phyloP scores from a whole-genome alignment of 2,888 invertebrate genomes.

The Aromia moschata region DNA sequence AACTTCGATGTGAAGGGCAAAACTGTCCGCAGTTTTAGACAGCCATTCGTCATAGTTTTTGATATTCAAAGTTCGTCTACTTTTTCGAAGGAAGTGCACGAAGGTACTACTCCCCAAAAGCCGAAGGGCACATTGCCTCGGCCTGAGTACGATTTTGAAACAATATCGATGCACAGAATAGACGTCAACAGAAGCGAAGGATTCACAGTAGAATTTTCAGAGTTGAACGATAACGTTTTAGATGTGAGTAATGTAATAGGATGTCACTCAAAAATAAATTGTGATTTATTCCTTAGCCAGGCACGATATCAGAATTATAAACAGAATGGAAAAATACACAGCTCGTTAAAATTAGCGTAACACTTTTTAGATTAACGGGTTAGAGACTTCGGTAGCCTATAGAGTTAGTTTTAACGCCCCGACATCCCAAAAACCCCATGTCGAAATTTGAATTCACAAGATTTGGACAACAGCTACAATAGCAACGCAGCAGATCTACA shows the following conservation, averaged over 20 bases:
- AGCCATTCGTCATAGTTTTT: slow-evolving; percentile 33
- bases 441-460: too few species aligned
- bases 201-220: slow-evolving; percentile 38
- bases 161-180: slow-evolving; percentile 39
- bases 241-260: slow-evolving; percentile 32
- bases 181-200: slow-evolving; percentile 32
- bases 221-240: slow-evolving; percentile 25
- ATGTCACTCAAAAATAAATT: slow-evolving; percentile 5
- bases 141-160: slow-evolving; percentile 33
- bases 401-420: too few species aligned
- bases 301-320: too few species aligned
- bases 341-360: too few species aligned
- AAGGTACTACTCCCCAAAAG: slow-evolving; percentile 27
- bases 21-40: slow-evolving; percentile 14
- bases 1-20: slow-evolving; percentile 13
- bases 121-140: slow-evolving; percentile 8
- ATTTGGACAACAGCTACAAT: too few species aligned
- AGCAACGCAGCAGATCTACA: too few species aligned
- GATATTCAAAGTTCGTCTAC: neutral
- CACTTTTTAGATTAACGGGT: too few species aligned
- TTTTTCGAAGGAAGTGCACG: slow-evolving; percentile 7
- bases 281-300: too few species aligned
- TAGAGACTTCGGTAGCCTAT: too few species aligned
- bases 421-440: too few species aligned
- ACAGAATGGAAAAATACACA: too few species aligned